Evolutionary conservation across 2,113 vertebrate species (phyloP).

Genomic region (Stegastes partitus): DNA sequence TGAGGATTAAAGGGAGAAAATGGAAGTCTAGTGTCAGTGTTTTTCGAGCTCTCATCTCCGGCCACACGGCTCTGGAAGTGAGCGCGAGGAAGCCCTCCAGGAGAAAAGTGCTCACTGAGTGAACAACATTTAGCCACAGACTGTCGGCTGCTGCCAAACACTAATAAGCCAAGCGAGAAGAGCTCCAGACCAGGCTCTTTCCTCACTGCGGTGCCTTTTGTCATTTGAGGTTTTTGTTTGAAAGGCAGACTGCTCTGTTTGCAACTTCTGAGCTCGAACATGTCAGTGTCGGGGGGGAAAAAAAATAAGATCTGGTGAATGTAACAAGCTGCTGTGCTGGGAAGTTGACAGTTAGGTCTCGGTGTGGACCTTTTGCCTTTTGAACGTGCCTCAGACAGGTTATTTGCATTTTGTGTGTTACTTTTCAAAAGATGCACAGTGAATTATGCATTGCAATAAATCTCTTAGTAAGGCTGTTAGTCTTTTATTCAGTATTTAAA

Average conservation of each 20-base stretch:
- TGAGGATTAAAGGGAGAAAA: slow-evolving; percentile 27
- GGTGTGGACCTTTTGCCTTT: slow-evolving; percentile 35
- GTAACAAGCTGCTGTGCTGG: slow-evolving; percentile 42
- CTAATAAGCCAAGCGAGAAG: slow-evolving; percentile 40
- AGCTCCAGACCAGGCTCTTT: slow-evolving; percentile 36
- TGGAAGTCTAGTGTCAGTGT: slow-evolving; percentile 10
- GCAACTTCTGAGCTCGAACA: slow-evolving; percentile 50
- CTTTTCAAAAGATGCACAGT: background rate
- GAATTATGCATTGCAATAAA: background rate
- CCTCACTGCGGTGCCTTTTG: slow-evolving; percentile 59
- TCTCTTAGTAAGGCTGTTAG: background rate
- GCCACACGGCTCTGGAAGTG: slow-evolving; percentile 51
- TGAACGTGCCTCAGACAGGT: background rate
- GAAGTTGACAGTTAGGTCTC: slow-evolving; percentile 19
- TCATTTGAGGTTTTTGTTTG: slow-evolving; percentile 76
- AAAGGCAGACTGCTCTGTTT: slow-evolving; percentile 76
- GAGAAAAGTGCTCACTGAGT: slow-evolving; percentile 54
- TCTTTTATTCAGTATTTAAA: slow-evolving; percentile 14
- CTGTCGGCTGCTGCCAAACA: slow-evolving; percentile 49
- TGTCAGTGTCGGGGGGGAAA: slow-evolving; percentile 36
- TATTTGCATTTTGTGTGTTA: background rate
- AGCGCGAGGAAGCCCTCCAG: slow-evolving; percentile 55
- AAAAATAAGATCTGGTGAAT: slow-evolving; percentile 47
- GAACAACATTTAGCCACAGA: slow-evolving; percentile 40
- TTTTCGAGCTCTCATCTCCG: slow-evolving; percentile 43